Evolutionary conservation across 1,140 invertebrate species (phyloP), one percentile per base, ranked within the genome.

Genomic region (Drosophila novamexicana): DNA sequence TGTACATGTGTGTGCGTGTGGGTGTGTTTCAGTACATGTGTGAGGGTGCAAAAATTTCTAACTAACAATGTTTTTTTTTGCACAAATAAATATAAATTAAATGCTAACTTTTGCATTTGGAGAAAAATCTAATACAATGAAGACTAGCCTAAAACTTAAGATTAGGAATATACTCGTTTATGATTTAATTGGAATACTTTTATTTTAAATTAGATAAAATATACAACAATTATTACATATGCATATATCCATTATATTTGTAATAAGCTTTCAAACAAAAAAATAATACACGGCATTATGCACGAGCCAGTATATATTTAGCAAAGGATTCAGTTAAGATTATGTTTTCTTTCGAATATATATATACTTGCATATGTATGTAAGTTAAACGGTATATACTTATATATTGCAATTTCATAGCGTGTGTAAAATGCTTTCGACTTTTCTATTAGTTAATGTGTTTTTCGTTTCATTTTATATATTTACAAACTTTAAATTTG

Each of bases 171-270:
- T 8, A 49, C 6, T 16, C 10, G 16, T 14, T 1, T 16, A 34
- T 40, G 16, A 65, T 61, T 77, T 37, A 57, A 77, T 70, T 77
- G 75, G 71, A 77, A 77, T 77, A 77, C 18, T 75, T 77, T 74
- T 69, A 69, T 63, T 75, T 69, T 75, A 70, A 77, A 75, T 77
- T 75, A 75, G 56, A 75, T 74, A 75, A 77, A 77, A 75, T 77
- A 59, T 75, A 77, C 75, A 77, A 77, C 75, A 77, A 77, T 75
- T 75, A 77, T 75, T 77, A 59, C 42, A 75, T 75, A 69, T 64
- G 22, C 58, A 56, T 54, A 56, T 72, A 56, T 72, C 64, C 71
- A 58, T 74, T 63, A 77, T 59, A 44, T 75, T 56, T 68, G 65
- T 65, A 64, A 59, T 75, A 69, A 68, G 64, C 71, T 65, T 45